Conservation (phyloP, 1,140 invertebrate species). For the Metaphire vulgaris region DNA sequence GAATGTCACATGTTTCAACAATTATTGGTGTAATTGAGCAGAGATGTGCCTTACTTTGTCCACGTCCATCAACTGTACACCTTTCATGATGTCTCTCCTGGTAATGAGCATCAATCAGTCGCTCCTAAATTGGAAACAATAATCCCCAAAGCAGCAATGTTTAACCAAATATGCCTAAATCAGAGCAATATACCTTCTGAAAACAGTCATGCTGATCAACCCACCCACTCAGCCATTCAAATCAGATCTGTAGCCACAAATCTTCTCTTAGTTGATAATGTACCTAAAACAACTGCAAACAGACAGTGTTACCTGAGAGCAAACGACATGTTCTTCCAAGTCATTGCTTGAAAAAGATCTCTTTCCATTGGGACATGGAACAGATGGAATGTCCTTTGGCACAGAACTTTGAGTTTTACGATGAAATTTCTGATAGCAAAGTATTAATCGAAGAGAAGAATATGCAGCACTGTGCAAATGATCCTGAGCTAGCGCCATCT, state of each 20-base stretch:
- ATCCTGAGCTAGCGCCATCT: constrained; percentile 60
- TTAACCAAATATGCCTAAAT: too few relatives aligned
- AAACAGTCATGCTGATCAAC: too few relatives aligned
- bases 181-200: too few relatives aligned
- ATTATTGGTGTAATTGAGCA: background rate
- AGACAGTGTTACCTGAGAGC: background rate
- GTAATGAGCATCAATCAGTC: background rate
- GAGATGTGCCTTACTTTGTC: background rate
- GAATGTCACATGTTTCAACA: background rate
- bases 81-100: background rate
- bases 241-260: too few relatives aligned
- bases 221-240: too few relatives aligned
- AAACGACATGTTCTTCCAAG: background rate
- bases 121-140: too few relatives aligned
- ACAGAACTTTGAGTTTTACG: constrained; percentile 37
- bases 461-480: constrained; percentile 56
- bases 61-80: background rate
- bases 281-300: too few relatives aligned
- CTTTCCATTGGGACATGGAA: background rate
- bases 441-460: constrained; percentile 57
- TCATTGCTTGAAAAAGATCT: background rate
- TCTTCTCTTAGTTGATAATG: too few relatives aligned
- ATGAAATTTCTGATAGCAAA: constrained; percentile 55
- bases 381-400: background rate
- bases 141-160: too few relatives aligned